Percentiles rank a stretch among this genome's conserved stretches.
These are phyloP conservation scores for Chaetodon trifasciatus DNA, from an alignment of 2,797 vertebrate species.

Conservation along the genomic window DNA sequence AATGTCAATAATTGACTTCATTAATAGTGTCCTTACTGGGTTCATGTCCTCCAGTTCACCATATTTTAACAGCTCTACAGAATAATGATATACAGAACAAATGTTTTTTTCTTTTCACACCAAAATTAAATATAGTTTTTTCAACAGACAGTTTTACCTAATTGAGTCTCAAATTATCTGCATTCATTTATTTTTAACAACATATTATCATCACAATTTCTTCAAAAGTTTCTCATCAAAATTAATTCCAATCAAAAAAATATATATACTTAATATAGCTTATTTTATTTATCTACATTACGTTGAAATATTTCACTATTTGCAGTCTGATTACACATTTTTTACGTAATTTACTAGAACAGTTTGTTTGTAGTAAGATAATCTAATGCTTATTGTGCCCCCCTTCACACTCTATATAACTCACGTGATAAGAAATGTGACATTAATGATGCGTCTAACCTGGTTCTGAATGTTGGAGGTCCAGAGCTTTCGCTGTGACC, in stretches of 20 bases:
- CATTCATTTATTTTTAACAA: background rate
- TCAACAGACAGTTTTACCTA: background rate
- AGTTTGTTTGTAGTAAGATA: background rate
- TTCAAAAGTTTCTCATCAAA: background rate
- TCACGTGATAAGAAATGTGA: background rate
- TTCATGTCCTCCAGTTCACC: background rate
- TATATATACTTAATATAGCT: no score
- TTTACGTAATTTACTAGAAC: background rate
- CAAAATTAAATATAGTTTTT: no score
- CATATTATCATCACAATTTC: background rate
- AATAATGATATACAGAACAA: no score
- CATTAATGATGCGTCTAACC: conserved; percentile 22
- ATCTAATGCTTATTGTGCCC: background rate
- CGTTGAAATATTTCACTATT: background rate
- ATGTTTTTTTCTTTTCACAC: background rate
- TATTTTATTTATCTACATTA: background rate
- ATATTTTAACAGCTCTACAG: background rate
- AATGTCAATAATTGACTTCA: background rate
- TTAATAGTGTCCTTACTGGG: background rate
- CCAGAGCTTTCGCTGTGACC: conserved; percentile 27
- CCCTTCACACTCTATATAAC: no score
- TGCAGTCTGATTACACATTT: background rate
- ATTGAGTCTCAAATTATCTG: background rate
- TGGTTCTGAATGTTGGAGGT: conserved; percentile 28
- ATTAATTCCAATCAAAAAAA: background rate